Conservation (phyloP, 2,113 vertebrate species). For the Cryptotis parvus region DNA sequence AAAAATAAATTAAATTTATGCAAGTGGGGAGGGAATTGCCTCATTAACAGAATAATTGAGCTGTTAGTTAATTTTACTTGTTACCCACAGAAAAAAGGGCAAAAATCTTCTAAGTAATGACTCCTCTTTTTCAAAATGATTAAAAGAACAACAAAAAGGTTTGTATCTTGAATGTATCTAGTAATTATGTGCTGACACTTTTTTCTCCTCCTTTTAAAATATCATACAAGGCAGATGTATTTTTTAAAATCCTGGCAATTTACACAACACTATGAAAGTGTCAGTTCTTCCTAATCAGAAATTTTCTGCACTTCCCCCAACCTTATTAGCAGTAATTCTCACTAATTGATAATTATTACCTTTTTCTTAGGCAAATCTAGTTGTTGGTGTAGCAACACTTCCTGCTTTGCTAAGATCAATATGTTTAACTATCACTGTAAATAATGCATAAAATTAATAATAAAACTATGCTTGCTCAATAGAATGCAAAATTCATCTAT, state of each 20-base stretch:
- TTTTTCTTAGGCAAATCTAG: slow-evolving; percentile 80
- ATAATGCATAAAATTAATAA: slow-evolving; percentile 81
- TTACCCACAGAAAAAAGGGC: slow-evolving; percentile 82
- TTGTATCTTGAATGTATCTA: slow-evolving; percentile 82
- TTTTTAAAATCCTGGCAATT: slow-evolving; percentile 80
- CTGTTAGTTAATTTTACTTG: slow-evolving; percentile 87
- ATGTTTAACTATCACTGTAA: slow-evolving; percentile 80
- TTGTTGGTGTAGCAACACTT: slow-evolving; percentile 82
- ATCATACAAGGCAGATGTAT: slow-evolving; percentile 78
- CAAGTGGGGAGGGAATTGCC: slow-evolving; percentile 73
- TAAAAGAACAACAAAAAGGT: slow-evolving; percentile 86
- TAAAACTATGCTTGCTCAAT: slow-evolving; percentile 33
- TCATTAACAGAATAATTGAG: slow-evolving; percentile 89
- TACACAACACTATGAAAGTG: slow-evolving; percentile 79
- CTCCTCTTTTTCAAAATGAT: slow-evolving; percentile 82
- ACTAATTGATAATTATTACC: slow-evolving; percentile 88
- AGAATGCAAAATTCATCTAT: slow-evolving; percentile 54
- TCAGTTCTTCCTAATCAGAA: slow-evolving; percentile 79
- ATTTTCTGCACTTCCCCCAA: slow-evolving; percentile 64
- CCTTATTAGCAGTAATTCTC: slow-evolving; percentile 83
- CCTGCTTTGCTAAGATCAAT: slow-evolving; percentile 75
- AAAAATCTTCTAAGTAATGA: slow-evolving; percentile 80
- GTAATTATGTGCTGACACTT: slow-evolving; percentile 85
- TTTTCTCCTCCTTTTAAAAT: slow-evolving; percentile 70
- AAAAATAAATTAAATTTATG: slow-evolving; percentile 81